A percentile compares a stretch with the other conserved stretches of the same genome.
phyloP scores from a whole-genome alignment of 2,113 vertebrate species.

The Phyllopteryx taeniolatus region DNA sequence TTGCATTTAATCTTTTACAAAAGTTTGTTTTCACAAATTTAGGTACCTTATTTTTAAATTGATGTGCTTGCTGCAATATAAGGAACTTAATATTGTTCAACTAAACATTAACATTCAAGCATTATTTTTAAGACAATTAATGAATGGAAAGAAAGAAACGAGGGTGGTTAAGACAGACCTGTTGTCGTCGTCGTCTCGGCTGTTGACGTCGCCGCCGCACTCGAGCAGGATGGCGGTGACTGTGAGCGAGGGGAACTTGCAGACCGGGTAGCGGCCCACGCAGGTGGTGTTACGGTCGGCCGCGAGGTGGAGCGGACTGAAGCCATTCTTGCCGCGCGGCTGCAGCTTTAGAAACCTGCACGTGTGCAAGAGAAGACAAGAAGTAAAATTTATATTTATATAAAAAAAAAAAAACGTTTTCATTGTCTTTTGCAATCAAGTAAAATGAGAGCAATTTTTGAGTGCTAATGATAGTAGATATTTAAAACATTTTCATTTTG shows the following conservation, averaged over 20 bases:
- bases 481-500: no score
- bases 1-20: not conserved
- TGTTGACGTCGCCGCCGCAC: conserved; percentile 91
- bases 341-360: conserved; percentile 88
- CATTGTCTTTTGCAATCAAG: no score
- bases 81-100: no score
- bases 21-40: no score
- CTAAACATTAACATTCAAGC: no score
- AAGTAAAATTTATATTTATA: not conserved
- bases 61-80: no score
- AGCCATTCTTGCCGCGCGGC: conserved; percentile 93
- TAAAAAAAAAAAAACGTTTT: no score
- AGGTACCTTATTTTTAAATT: no score
- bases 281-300: conserved; percentile 95
- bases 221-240: conserved; percentile 92
- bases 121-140: no score
- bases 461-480: no score
- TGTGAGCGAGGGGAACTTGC: conserved; percentile 94
- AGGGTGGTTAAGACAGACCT: conserved; percentile 39
- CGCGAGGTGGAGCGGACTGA: conserved; percentile 93
- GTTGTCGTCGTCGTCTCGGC: conserved; percentile 91
- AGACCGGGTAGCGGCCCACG: conserved; percentile 95
- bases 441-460: no score
- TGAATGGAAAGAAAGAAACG: not conserved
- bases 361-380: not conserved